Evolutionary conservation across 2,888 invertebrate species (phyloP), one percentile per base, ranked within the genome.

Genomic region (Metallyticus violacea): DNA sequence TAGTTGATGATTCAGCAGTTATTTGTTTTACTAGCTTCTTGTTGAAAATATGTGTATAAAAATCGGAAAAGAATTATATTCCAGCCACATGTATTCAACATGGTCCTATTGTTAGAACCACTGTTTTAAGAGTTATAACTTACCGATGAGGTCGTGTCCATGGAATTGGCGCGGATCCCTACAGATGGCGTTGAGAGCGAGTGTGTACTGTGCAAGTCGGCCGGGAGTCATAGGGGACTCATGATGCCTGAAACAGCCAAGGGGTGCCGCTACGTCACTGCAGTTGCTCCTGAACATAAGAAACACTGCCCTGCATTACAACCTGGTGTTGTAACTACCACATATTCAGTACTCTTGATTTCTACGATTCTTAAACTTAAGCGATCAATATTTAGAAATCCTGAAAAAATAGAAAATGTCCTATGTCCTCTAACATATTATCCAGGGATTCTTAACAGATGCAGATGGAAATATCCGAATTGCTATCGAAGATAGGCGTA

Each of bases 111-210:
- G n/a, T n/a, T n/a, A n/a, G n/a, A n/a, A n/a, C n/a, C n/a, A n/a
- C n/a, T n/a, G n/a, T n/a, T n/a, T n/a, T 78, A 15, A 81, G 90
- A 96, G 96, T 87, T 96, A 94, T 88, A 96, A 91, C 0, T 96
- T 95, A 22, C 96, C 95, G 25, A 97, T 96, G 90, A 97, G 92
- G 91, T 97, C 97, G 89, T 97, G 96, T 2, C 96, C 96, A 91
- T 97, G 96, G 91, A 97, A 97, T 88, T 96, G 95, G 89, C 96
- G 94, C 0, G 97, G 97, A 90, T 97, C 97, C 91, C 95, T 95
- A 92, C 97, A 97, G 86, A 97, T 93, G 1, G 96, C 95, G 78
- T 95, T 96, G 80, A 97, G 91, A 0, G 97, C 96, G 9, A 97
- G 93, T 0, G 96, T 95, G 92, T 97, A 97, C 86, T 95, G 94